These are phyloP conservation scores for Agrotis ipsilon DNA, from an alignment of 2,888 invertebrate genomes.

Conservation along the genomic window DNA sequence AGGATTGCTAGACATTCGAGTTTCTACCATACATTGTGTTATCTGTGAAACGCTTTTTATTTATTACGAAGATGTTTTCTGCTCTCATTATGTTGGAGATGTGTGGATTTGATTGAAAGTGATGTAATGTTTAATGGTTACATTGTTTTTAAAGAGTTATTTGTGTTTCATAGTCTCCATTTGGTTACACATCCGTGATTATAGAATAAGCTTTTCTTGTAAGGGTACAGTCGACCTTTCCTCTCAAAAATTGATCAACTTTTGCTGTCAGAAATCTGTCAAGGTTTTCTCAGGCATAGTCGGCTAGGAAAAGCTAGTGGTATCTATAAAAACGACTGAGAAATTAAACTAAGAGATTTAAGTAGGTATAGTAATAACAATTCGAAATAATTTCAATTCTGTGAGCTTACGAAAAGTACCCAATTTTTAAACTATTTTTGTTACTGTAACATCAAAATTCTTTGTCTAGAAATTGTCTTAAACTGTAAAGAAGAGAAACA, in stretches of 20 bases:
- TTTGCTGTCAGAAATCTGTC: background rate
- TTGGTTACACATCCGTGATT: background rate
- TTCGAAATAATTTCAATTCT: too few species aligned
- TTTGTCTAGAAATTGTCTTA: too few species aligned
- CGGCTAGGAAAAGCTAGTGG: background rate
- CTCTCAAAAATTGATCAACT: background rate
- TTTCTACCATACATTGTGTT: slow-evolving; percentile 61
- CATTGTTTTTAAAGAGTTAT: background rate
- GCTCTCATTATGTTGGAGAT: slow-evolving; percentile 35
- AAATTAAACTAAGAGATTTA: background rate
- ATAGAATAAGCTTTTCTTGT: background rate
- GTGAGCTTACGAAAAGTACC: too few species aligned
- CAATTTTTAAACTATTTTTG: too few species aligned
- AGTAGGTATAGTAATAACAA: too few species aligned
- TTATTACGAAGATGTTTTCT: slow-evolving; percentile 37
- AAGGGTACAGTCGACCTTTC: too few species aligned
- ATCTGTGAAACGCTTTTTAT: slow-evolving; percentile 51
- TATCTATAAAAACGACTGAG: background rate
- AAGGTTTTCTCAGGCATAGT: background rate
- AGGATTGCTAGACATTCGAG: slow-evolving; percentile 50
- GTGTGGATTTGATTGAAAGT: slow-evolving; percentile 39
- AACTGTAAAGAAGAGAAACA: too few species aligned
- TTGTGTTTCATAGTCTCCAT: background rate
- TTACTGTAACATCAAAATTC: too few species aligned
- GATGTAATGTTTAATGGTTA: slow-evolving; percentile 20